Base-by-base conservation (phyloP, 1,140 invertebrate genomes). In the Drosophila carrolli region DNA sequence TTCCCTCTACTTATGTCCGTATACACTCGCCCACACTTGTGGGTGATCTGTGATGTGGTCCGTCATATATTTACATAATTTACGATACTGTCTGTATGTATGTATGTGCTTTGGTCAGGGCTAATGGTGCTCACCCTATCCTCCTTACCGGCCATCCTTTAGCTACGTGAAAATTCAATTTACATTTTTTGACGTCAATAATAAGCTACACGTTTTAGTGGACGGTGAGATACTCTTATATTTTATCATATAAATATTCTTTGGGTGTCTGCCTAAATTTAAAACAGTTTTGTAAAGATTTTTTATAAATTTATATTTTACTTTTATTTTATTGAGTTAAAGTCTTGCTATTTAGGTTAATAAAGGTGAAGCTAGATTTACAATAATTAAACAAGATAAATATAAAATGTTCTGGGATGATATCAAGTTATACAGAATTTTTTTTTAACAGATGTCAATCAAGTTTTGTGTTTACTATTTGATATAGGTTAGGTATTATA, bases 1-100 rank as follows among this genome's bases (percentile, higher is more conserved):
- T 11, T 14, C 46, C 44, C 37, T 35, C 48, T 32, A 23, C 51
- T 47, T 35, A 40, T 65, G 27, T 66, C 27, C 37, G 57, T 55
- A 41, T 27, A 57, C 38, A 54, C 27, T 32, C 9, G 19, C 37
- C 27, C 44, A 14, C 32, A 46, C 38, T 66, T 19, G 23, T 51
- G 46, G 43, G 58, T 67, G 75, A 72, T 72, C 46, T 72, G 57
- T 57, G 75, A 71, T 77, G 65, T 78, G 73, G 53, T 51, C 72
- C 54, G 61, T 67, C 62, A 76, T 76, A 76, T 67, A 76, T 76
- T 76, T 76, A 67, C 73, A 76, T 76, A 76, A 76, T 76, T 76
- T 67, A 75, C 73, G 54, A 54, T 40, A 27, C n/a, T 50, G 71
- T 43, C 23, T 44, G 37, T 35, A 43, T 40, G 16, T 68, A 16